phyloP scores from a whole-genome alignment of 35 echinoderm and acorn worm species.

The Apostichopus japonicus region DNA sequence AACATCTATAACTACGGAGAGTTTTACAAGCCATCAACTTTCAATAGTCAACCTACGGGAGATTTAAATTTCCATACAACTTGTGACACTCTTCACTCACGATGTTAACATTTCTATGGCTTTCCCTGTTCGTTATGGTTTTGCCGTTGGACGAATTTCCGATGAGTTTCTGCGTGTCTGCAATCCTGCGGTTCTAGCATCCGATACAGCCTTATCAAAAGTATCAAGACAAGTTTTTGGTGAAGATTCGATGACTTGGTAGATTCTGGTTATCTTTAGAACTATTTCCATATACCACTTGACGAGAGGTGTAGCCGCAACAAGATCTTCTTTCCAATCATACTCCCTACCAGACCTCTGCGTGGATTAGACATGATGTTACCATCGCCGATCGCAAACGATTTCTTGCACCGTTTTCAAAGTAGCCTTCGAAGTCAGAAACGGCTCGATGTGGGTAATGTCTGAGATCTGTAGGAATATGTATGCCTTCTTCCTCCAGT shows the following conservation, averaged over 20 bases:
- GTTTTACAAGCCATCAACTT: too few relatives aligned
- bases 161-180: conserved; percentile 67
- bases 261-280: conserved; percentile 32
- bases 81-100: background rate
- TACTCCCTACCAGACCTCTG: conserved; percentile 55
- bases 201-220: conserved; percentile 63
- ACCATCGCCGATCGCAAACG: background rate
- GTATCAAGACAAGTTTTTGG: conserved; percentile 44
- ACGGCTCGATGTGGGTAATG: background rate
- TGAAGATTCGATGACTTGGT: conserved; percentile 53
- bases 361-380: conserved; percentile 41
- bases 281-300: conserved; percentile 52
- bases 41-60: too few relatives aligned
- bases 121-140: conserved; percentile 68
- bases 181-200: conserved; percentile 46
- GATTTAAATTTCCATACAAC: too few relatives aligned
- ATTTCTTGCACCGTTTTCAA: background rate
- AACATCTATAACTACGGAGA: too few relatives aligned
- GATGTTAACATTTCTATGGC: conserved; percentile 24
- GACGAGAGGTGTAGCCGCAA: conserved; percentile 40
- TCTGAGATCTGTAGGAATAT: background rate
- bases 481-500: conserved; percentile 22
- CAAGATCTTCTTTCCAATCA: conserved; percentile 66
- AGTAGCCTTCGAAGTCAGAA: conserved; percentile 47
- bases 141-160: conserved; percentile 72